Evolutionary conservation across 1,140 invertebrate species (phyloP).

Genomic region (Lucilia cuprina): DNA sequence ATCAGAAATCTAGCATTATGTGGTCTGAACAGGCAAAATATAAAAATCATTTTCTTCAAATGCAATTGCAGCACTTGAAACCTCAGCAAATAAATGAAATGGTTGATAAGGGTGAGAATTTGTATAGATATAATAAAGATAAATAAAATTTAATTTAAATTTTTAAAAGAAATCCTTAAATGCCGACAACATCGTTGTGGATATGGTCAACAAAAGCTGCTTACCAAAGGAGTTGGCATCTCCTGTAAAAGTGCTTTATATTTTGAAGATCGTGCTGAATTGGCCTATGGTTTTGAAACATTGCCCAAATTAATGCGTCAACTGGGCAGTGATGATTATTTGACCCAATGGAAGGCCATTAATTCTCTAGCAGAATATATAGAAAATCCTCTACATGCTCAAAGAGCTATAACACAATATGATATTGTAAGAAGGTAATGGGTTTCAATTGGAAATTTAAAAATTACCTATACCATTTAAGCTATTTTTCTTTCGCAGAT

Average conservation of each 20-base stretch:
- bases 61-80: slow-evolving; percentile 47
- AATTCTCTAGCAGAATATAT: slow-evolving; percentile 50
- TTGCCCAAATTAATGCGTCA: slow-evolving; percentile 53
- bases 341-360: slow-evolving; percentile 48
- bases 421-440: slow-evolving; percentile 54
- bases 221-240: too few species aligned
- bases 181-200: too few species aligned
- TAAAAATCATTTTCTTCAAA: slow-evolving; percentile 52
- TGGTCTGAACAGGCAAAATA: slow-evolving; percentile 54
- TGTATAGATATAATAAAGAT: not conserved
- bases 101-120: slow-evolving; percentile 44
- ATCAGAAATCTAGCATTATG: slow-evolving; percentile 29
- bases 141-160: not conserved
- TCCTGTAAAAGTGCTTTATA: slow-evolving; percentile 42
- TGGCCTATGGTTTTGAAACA: slow-evolving; percentile 52
- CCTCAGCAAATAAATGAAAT: slow-evolving; percentile 45
- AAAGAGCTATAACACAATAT: slow-evolving; percentile 47
- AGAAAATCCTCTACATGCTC: slow-evolving; percentile 48
- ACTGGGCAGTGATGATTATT: slow-evolving; percentile 46
- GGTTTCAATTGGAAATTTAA: not conserved
- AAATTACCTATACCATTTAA: not conserved
- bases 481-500: slow-evolving; percentile 16
- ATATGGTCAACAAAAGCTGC: too few species aligned
- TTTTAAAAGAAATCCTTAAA: not conserved
- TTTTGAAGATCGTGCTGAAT: slow-evolving; percentile 49